Evolutionary conservation across 2,113 vertebrate species (phyloP).

Genomic region (Xenopus tropicalis): DNA sequence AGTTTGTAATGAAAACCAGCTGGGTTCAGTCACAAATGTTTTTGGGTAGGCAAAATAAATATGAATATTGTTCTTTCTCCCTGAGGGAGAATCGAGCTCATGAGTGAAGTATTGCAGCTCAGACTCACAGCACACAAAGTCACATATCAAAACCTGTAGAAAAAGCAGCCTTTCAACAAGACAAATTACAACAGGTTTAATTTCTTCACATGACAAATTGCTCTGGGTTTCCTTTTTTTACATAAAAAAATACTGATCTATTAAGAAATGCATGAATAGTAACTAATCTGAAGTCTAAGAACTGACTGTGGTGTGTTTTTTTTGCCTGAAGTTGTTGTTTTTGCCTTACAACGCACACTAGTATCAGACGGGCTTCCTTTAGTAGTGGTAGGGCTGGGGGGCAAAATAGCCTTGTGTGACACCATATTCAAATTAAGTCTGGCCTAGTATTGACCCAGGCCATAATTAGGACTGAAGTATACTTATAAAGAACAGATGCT

Average conservation of each 20-base stretch:
- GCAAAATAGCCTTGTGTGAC: too few species aligned
- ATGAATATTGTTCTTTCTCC: conserved; percentile 46
- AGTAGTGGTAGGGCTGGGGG: too few species aligned
- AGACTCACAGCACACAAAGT: conserved; percentile 41
- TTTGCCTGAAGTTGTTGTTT: too few species aligned
- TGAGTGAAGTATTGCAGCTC: conserved; percentile 45
- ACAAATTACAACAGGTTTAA: conserved; percentile 47
- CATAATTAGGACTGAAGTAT: too few species aligned
- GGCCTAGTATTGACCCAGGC: too few species aligned
- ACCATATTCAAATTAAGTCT: too few species aligned
- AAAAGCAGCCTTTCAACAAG: conserved; percentile 45
- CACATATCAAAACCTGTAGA: conserved; percentile 45
- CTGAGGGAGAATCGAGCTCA: conserved; percentile 44
- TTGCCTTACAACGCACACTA: too few species aligned
- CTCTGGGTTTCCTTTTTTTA: conserved; percentile 39
- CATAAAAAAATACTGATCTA: conserved; percentile 41
- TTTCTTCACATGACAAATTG: conserved; percentile 46
- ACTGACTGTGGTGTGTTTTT: neutral
- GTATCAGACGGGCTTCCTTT: too few species aligned
- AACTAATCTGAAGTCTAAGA: conserved; percentile 7
- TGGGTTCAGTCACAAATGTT: conserved; percentile 46
- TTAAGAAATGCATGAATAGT: conserved; percentile 15
- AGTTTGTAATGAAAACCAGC: conserved; percentile 44
- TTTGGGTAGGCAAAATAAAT: conserved; percentile 47
- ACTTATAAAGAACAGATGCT: too few species aligned